phyloP scores from a whole-genome alignment of 2,113 vertebrate genomes.

The Drymodes brunneopygia region DNA sequence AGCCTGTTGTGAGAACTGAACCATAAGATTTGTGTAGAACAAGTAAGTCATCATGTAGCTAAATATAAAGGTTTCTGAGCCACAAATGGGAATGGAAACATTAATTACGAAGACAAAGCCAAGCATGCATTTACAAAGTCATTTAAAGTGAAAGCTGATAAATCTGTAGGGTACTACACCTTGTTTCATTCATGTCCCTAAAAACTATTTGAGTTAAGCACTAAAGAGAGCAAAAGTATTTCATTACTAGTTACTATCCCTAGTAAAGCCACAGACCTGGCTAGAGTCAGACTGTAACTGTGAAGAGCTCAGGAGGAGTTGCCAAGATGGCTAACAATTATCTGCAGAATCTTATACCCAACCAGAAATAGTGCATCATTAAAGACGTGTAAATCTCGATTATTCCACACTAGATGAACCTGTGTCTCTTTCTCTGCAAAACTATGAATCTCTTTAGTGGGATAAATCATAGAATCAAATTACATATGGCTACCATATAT shows the following conservation, averaged over 20 bases:
- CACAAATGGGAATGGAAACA: neutral
- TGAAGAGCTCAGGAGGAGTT: neutral
- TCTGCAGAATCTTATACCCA: neutral
- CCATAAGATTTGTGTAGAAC: conserved; percentile 21
- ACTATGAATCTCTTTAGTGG: neutral
- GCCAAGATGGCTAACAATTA: neutral
- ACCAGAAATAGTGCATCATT: neutral
- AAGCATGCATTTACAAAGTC: neutral
- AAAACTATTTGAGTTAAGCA: neutral
- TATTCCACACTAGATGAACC: neutral
- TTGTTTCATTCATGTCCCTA: neutral
- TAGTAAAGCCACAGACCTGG: neutral
- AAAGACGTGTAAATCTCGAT: neutral
- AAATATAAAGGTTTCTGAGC: neutral
- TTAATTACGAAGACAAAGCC: conserved; percentile 22
- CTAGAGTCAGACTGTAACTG: neutral
- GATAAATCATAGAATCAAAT: neutral
- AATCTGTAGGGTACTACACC: neutral
- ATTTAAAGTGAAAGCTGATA: conserved; percentile 10
- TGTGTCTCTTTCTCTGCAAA: neutral
- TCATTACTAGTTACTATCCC: neutral
- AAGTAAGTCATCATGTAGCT: conserved; percentile 25
- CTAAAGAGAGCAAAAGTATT: neutral
- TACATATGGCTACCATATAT: neutral
- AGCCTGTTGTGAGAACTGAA: conserved; percentile 46